Conservation (phyloP, 1,140 invertebrate genomes). For the Lepidurus arcticus region DNA sequence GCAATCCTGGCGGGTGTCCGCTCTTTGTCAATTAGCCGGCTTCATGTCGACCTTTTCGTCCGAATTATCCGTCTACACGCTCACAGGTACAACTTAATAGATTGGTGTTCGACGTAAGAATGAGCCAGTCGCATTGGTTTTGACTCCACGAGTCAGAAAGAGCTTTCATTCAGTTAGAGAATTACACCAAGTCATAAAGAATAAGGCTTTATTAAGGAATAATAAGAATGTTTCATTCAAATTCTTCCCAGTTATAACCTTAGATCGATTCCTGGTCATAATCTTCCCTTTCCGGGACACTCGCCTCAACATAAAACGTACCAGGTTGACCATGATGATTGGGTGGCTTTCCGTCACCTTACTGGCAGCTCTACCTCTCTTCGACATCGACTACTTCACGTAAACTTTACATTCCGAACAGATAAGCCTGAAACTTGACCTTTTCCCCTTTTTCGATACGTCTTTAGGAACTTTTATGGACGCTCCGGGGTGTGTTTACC, state of each 20-base stretch:
- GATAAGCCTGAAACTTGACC: not conserved
- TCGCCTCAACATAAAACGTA: constrained; percentile 45
- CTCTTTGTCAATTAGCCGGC: constrained; percentile 53
- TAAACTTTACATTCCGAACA: constrained; percentile 31
- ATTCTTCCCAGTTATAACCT: constrained; percentile 47
- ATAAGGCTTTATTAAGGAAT: not conserved
- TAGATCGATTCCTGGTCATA: constrained; percentile 54
- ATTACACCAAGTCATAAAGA: no score
- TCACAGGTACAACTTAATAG: constrained; percentile 44
- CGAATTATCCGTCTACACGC: constrained; percentile 57
- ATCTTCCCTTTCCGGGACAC: constrained; percentile 51
- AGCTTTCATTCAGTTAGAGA: no score
- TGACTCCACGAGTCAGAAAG: no score
- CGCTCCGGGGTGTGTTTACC: constrained; percentile 56
- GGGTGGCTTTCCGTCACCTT: constrained; percentile 49
- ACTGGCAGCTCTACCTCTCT: constrained; percentile 48
- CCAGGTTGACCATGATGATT: constrained; percentile 46
- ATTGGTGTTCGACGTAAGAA: no score
- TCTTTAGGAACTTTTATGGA: constrained; percentile 51
- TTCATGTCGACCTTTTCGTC: constrained; percentile 62
- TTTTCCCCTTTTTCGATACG: not conserved
- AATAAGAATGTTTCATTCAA: not conserved
- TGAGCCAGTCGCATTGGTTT: no score
- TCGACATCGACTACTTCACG: constrained; percentile 48
- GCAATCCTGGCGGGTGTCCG: constrained; percentile 48